Evolutionary conservation across 2,888 invertebrate genomes (phyloP).

Genomic region (Acronicta leporina): DNA sequence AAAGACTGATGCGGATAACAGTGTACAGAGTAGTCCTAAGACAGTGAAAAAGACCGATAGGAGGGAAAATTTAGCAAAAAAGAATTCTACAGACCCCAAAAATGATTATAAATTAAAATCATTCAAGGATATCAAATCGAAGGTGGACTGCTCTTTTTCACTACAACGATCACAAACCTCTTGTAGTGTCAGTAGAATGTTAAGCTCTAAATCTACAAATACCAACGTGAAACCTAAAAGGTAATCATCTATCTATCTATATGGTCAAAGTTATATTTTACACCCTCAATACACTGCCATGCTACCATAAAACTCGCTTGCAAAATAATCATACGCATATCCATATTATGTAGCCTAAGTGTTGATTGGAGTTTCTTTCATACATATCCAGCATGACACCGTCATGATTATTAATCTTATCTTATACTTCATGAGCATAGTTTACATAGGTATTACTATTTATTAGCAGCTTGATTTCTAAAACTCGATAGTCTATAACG

Average conservation of each 20-base stretch:
- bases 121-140: constrained; percentile 96
- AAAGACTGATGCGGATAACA: constrained; percentile 86
- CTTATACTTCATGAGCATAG: constrained; percentile 4
- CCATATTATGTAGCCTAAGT: too few species aligned
- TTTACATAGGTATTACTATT: constrained; percentile 14
- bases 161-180: constrained; percentile 86
- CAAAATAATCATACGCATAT: too few species aligned
- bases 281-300: too few species aligned
- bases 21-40: constrained; percentile 89
- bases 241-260: constrained; percentile 61
- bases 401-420: constrained; percentile 2
- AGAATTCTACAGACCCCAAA: constrained; percentile 92
- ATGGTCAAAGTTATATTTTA: too few species aligned
- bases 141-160: constrained; percentile 90
- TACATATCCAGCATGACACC: constrained; percentile 10
- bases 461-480: too few species aligned
- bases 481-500: too few species aligned
- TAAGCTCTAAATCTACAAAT: constrained; percentile 82
- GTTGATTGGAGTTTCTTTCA: constrained; percentile 10
- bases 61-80: constrained; percentile 90
- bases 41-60: constrained; percentile 90
- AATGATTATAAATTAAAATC: constrained; percentile 92
- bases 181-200: constrained; percentile 83
- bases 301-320: too few species aligned
- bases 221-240: constrained; percentile 85